Evolutionary conservation across 2,113 vertebrate species (phyloP).

Genomic region (Siphamia tubifer): DNA sequence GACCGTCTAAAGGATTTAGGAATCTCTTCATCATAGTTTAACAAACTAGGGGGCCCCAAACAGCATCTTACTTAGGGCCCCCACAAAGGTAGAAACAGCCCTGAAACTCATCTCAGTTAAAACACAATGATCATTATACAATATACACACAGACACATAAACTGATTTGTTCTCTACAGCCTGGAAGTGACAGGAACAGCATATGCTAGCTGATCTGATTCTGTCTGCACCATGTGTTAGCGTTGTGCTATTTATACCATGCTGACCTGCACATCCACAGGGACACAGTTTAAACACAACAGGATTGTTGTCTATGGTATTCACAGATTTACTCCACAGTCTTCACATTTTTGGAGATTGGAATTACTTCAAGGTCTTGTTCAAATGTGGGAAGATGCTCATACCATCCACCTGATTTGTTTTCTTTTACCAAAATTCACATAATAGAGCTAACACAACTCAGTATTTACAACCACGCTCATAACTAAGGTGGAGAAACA

Average conservation of each 20-base stretch:
- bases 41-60: too few relatives aligned
- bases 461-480: conserved; percentile 7
- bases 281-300: conserved; percentile 40
- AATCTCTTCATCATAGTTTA: too few relatives aligned
- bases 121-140: not conserved
- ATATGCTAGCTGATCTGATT: conserved; percentile 47
- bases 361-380: not conserved
- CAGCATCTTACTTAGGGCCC: too few relatives aligned
- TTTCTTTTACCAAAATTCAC: not conserved
- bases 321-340: not conserved
- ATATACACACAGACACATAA: not conserved
- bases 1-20: too few relatives aligned
- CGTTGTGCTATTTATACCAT: conserved; percentile 61
- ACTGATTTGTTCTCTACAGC: conserved; percentile 1
- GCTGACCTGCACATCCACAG: conserved; percentile 18
- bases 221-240: conserved; percentile 56
- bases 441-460: not conserved
- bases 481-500: conserved; percentile 16
- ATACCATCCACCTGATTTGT: conserved; percentile 12
- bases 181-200: conserved; percentile 53
- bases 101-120: not conserved
- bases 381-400: not conserved
- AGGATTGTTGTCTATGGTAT: conserved; percentile 17
- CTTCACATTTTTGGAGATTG: not conserved
- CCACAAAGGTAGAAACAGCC: too few relatives aligned